Evolutionary conservation across 23 tunicate species (phyloP).

Genomic region (Botrylloides violaceus): DNA sequence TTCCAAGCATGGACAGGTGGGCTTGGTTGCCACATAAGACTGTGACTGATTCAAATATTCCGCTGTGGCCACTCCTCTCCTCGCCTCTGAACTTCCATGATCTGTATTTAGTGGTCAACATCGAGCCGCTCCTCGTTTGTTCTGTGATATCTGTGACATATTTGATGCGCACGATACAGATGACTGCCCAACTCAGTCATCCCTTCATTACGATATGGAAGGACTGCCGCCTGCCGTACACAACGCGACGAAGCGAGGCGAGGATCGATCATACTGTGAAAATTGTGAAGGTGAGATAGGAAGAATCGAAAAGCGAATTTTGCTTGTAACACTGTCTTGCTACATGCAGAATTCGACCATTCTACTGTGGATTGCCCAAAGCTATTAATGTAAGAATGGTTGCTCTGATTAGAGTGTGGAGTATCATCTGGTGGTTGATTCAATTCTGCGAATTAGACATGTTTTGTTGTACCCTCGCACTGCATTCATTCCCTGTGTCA

Average conservation of each 20-base stretch:
- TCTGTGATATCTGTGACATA: constrained; percentile 95
- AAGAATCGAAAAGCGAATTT: too few species aligned
- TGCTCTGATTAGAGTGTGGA: constrained; percentile 21
- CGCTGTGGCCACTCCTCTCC: too few species aligned
- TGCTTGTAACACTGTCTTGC: background rate
- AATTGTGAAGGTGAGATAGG: constrained; percentile 56
- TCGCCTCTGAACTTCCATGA: too few species aligned
- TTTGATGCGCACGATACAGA: constrained; percentile 99
- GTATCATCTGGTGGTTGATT: background rate
- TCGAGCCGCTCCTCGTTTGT: constrained; percentile 43
- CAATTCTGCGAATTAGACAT: too few species aligned
- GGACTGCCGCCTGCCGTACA: constrained; percentile 26
- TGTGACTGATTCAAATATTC: too few species aligned
- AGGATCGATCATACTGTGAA: constrained; percentile 76
- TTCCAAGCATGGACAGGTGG: too few species aligned
- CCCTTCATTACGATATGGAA: constrained; percentile 19
- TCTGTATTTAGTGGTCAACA: background rate
- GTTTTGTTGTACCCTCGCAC: too few species aligned
- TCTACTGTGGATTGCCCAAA: constrained; percentile 2
- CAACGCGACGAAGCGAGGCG: constrained; percentile 46
- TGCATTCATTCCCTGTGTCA: too few species aligned
- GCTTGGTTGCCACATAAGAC: too few species aligned
- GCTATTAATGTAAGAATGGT: constrained; percentile 10
- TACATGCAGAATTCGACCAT: background rate
- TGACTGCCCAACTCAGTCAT: constrained; percentile 87